Evolutionary conservation across 2,797 vertebrate genomes (phyloP).

Genomic region (Brachyrhaphis roseni): DNA sequence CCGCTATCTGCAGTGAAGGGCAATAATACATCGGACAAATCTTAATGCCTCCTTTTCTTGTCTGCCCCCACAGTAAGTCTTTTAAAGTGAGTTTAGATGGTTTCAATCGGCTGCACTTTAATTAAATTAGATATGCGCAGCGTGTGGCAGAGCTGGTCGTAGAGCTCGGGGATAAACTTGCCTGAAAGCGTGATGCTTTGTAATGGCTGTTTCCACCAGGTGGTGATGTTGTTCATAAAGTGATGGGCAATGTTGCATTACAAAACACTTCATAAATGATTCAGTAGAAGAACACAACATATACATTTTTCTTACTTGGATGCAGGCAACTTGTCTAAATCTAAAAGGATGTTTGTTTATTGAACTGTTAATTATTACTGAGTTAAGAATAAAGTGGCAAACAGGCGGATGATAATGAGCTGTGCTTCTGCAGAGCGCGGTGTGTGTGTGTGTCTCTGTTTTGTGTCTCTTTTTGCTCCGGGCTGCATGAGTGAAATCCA

Average conservation of each 20-base stretch:
- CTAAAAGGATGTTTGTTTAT: conserved; percentile 9
- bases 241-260: conserved; percentile 19
- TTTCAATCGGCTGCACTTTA: conserved; percentile 24
- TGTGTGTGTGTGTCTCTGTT: conserved; percentile 10
- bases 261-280: conserved; percentile 27
- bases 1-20: conserved; percentile 22
- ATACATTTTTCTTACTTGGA: not conserved
- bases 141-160: conserved; percentile 23
- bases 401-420: conserved; percentile 1
- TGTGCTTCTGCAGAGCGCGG: not conserved
- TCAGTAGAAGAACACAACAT: not conserved
- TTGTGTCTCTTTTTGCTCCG: conserved; percentile 31
- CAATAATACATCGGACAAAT: conserved; percentile 41
- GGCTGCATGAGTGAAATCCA: conserved; percentile 44
- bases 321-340: conserved; percentile 10
- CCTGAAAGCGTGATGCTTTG: conserved; percentile 17
- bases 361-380: conserved; percentile 17
- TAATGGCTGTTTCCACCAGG: conserved; percentile 60
- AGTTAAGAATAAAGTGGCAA: conserved; percentile 13
- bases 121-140: conserved; percentile 15
- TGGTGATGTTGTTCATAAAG: conserved; percentile 69
- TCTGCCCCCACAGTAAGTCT: conserved; percentile 20
- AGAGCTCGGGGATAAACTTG: conserved; percentile 13
- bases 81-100: conserved; percentile 27
- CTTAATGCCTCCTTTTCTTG: conserved; percentile 14